Conservation (phyloP, 2,113 vertebrate genomes). For the Passer domesticus region DNA sequence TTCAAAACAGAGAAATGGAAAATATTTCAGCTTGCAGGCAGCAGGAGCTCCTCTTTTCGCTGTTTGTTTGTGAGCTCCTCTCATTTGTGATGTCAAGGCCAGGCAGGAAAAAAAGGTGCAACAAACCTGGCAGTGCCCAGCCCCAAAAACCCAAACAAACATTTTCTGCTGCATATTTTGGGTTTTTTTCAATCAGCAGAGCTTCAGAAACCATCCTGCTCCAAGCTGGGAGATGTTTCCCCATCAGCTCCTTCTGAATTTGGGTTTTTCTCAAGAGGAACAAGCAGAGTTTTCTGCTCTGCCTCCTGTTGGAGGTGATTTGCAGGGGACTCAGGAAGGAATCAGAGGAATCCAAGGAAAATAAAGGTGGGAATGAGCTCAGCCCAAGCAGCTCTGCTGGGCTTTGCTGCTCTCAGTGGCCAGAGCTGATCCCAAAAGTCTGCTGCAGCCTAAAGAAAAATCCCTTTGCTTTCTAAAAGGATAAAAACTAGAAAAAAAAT, state of each 20-base stretch:
- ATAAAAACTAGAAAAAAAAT: neutral
- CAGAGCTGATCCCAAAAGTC: neutral
- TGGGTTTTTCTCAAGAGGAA: neutral
- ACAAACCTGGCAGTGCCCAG: neutral
- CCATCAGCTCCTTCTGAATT: neutral
- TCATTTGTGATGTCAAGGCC: slow-evolving; percentile 7
- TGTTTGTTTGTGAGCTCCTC: slow-evolving; percentile 40
- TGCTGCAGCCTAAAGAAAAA: neutral
- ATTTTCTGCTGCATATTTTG: neutral
- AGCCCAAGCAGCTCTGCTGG: neutral
- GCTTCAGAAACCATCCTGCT: neutral
- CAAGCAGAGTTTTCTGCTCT: neutral
- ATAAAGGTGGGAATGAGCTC: slow-evolving; percentile 58
- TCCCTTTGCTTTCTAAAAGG: neutral
- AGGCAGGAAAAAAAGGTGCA: slow-evolving; percentile 4
- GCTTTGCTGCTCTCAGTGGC: neutral
- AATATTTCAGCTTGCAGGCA: slow-evolving; percentile 19
- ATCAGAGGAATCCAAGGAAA: slow-evolving; percentile 38
- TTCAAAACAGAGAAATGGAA: slow-evolving; percentile 55
- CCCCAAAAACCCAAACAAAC: neutral
- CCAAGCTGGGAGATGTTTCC: neutral
- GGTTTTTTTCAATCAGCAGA: neutral
- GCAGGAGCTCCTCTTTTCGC: neutral
- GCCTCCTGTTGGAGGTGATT: neutral
- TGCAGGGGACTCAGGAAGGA: neutral